Base-by-base conservation (phyloP, 2,797 vertebrate species). In the Bucorvus abyssinicus region DNA sequence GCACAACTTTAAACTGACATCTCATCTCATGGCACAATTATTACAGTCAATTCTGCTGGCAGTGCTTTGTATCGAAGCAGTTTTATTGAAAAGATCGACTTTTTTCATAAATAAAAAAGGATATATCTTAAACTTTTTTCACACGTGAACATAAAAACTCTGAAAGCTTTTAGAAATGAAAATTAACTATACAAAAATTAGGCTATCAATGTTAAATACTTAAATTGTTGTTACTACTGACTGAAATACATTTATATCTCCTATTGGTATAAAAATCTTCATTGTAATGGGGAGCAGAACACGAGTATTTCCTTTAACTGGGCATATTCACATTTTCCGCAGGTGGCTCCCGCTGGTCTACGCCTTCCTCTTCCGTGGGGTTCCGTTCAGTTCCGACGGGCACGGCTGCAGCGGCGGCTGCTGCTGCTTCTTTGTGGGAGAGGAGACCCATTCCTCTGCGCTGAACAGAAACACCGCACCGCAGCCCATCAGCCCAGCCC, bases 21-120 rank as follows among this genome's bases (percentile, higher is more conserved):
- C 38, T 74, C 22, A 52, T 69, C 65, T 53, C 17, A 32, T 1
- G 1, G 56, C 40, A 70, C 20, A 45, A 45, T n/a, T 64, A 60
- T 49, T 52, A 36, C 12, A 47, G 85, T n/a, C 1, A 2, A 52
- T 27, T 84, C 34, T 20, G 77, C 0, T 68, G 55, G 17, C 49
- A 86, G 38, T 26, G 67, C 27, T 91, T 94, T 93, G 45, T 70
- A 95, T 30, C 85, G 92, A 81, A 97, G 68, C 69, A 64, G 42
- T 97, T 97, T 97, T 97, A 96, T 96, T 97, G 93, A 89, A 97
- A 97, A 97, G 85, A 61, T 70, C 29, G 26, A 2, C 23, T 87
- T 77, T 84, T 83, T 86, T 78, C 86, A 97, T 97, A 97, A 97
- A 97, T 96, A 97, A 96, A 96, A 97, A 97, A 95, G 74, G 44